phyloP scores from a whole-genome alignment of 1,140 invertebrate species.

The Globodera rostochiensis region DNA sequence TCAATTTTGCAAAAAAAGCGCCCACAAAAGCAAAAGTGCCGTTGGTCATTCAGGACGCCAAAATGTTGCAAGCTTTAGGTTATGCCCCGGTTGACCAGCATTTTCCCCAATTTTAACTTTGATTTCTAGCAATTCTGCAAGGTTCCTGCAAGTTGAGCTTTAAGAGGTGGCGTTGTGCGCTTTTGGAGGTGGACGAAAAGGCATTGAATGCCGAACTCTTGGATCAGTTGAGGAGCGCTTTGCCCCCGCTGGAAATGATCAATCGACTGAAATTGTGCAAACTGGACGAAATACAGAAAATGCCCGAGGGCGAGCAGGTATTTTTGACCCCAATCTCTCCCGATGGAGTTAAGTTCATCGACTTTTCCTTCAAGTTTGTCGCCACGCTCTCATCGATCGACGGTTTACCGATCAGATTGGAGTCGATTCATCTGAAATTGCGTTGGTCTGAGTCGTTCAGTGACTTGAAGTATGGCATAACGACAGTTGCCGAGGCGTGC shows the following conservation, averaged over 20 bases:
- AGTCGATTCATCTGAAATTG: constrained; percentile 41
- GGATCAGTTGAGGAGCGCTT: constrained; percentile 19
- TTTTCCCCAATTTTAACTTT: too few species aligned
- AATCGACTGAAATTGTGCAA: constrained; percentile 32
- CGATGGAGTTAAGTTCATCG: neutral
- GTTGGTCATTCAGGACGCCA: constrained; percentile 44
- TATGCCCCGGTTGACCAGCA: too few species aligned
- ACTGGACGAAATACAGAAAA: constrained; percentile 31
- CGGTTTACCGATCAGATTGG: constrained; percentile 42
- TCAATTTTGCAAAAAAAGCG: constrained; percentile 19
- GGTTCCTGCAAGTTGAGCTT: constrained; percentile 47
- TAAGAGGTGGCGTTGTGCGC: constrained; percentile 40
- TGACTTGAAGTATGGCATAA: constrained; percentile 41
- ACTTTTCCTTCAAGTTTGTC: constrained; percentile 34
- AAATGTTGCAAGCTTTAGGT: constrained; percentile 44
- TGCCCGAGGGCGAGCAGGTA: constrained; percentile 43
- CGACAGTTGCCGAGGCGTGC: constrained; percentile 48
- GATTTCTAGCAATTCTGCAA: constrained; percentile 47
- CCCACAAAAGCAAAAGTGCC: constrained; percentile 41
- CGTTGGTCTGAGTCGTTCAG: constrained; percentile 32
- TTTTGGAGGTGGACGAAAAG: constrained; percentile 43
- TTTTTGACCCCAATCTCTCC: neutral
- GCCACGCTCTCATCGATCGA: constrained; percentile 47
- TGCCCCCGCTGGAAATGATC: constrained; percentile 37
- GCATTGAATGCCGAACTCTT: constrained; percentile 33